These are phyloP conservation scores for Drosophila micromelanica DNA, from an alignment of 1,140 invertebrate species.

Conservation along the genomic window DNA sequence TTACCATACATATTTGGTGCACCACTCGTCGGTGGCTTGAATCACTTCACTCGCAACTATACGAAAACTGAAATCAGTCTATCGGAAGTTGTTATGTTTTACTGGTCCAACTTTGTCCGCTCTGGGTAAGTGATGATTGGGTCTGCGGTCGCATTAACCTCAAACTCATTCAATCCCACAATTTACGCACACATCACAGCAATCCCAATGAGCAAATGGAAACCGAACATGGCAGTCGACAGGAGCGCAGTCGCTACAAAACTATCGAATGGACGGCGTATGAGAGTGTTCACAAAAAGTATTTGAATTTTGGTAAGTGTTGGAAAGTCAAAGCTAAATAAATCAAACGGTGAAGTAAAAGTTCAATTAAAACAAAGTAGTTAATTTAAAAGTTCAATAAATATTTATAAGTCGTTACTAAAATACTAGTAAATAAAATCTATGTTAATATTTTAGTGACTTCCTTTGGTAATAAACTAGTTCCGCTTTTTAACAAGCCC, in stretches of 20 bases:
- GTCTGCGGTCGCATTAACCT: conserved; percentile 16
- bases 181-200: conserved; percentile 85
- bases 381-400: too few relatives aligned
- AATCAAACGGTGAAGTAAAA: too few relatives aligned
- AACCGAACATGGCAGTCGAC: conserved; percentile 87
- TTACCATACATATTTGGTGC: conserved; percentile 95
- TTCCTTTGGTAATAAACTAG: too few relatives aligned
- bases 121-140: conserved; percentile 91
- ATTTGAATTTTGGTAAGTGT: conserved; percentile 92
- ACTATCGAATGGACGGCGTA: conserved; percentile 96
- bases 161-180: not conserved
- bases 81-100: conserved; percentile 96
- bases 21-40: conserved; percentile 91
- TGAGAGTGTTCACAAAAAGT: conserved; percentile 96
- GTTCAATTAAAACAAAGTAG: too few relatives aligned
- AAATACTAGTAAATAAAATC: too few relatives aligned
- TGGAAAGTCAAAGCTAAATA: not conserved
- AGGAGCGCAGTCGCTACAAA: conserved; percentile 91
- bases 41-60: conserved; percentile 94
- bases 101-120: conserved; percentile 98
- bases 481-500: too few relatives aligned
- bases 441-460: too few relatives aligned
- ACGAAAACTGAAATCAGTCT: conserved; percentile 94
- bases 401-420: too few relatives aligned
- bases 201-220: conserved; percentile 95